Evolutionary conservation across 2,113 vertebrate genomes (phyloP).

Genomic region (Podilymbus podiceps): DNA sequence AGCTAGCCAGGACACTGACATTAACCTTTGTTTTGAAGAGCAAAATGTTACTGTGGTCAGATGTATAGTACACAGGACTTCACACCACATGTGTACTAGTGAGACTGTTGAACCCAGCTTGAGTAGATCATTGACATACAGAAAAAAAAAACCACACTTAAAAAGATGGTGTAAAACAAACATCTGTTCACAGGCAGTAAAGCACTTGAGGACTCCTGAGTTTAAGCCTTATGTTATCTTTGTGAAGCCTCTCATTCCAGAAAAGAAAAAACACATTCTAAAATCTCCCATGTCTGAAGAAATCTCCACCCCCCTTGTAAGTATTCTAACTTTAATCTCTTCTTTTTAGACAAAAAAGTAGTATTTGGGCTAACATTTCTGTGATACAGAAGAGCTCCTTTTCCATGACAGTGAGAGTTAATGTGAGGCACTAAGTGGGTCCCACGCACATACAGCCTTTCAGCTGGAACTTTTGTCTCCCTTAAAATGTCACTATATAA

Average conservation of each 20-base stretch:
- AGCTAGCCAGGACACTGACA: background rate
- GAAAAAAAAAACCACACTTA: background rate
- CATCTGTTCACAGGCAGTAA: constrained; percentile 79
- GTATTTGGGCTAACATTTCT: background rate
- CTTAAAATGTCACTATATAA: background rate
- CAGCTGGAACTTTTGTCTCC: background rate
- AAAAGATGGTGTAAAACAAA: background rate
- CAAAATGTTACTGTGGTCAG: background rate
- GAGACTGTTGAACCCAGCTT: background rate
- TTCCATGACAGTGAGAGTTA: background rate
- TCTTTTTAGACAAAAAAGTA: background rate
- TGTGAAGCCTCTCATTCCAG: constrained; percentile 81
- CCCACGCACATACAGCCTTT: background rate
- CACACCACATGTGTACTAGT: background rate
- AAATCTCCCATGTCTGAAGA: constrained; percentile 81
- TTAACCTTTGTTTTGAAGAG: background rate
- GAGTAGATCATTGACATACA: background rate
- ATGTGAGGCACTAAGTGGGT: background rate
- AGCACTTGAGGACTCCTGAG: constrained; percentile 82
- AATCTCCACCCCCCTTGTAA: constrained; percentile 59
- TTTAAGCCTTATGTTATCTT: constrained; percentile 91
- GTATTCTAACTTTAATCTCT: background rate
- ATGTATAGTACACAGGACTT: background rate
- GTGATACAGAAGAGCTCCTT: background rate
- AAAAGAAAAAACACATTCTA: constrained; percentile 71